Conservation (phyloP, 1,140 invertebrate genomes). For the Drosophila aff. region DNA sequence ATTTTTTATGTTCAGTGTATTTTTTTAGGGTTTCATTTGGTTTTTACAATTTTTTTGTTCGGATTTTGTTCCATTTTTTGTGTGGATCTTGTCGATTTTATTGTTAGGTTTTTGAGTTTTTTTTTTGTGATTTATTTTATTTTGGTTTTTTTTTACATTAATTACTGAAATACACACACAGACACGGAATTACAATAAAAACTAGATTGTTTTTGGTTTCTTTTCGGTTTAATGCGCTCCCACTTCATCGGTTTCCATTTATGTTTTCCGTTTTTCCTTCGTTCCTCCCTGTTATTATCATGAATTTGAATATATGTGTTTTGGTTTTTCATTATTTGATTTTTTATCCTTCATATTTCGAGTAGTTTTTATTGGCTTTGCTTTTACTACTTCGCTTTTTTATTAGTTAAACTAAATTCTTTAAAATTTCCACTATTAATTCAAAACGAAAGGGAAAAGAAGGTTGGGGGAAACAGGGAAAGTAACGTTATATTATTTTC, state of each 20-base stretch:
- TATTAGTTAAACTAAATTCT: constrained; percentile 74
- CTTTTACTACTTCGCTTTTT: constrained; percentile 34
- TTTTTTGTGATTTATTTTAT: constrained; percentile 18
- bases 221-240: constrained; percentile 33
- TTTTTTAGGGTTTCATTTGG: constrained; percentile 52
- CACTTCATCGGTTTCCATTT: constrained; percentile 9
- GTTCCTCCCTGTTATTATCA: constrained; percentile 63
- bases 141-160: constrained; percentile 64
- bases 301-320: constrained; percentile 66
- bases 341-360: constrained; percentile 13
- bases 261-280: constrained; percentile 12
- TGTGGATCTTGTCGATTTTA: constrained; percentile 43
- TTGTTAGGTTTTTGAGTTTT: constrained; percentile 43
- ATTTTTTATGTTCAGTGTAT: constrained; percentile 67
- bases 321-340: constrained; percentile 4
- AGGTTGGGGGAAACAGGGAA: constrained; percentile 23
- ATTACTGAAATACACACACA: constrained; percentile 83
- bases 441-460: constrained; percentile 6
- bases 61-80: constrained; percentile 55
- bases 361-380: constrained; percentile 48
- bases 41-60: constrained; percentile 67
- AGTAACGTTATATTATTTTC: constrained; percentile 16
- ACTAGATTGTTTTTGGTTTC: constrained; percentile 70
- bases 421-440: constrained; percentile 74
- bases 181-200: constrained; percentile 84